Evolutionary conservation across 2,113 vertebrate genomes (phyloP), one percentile per base, ranked within the genome.

Genomic region (Puffinus mauretanicus): DNA sequence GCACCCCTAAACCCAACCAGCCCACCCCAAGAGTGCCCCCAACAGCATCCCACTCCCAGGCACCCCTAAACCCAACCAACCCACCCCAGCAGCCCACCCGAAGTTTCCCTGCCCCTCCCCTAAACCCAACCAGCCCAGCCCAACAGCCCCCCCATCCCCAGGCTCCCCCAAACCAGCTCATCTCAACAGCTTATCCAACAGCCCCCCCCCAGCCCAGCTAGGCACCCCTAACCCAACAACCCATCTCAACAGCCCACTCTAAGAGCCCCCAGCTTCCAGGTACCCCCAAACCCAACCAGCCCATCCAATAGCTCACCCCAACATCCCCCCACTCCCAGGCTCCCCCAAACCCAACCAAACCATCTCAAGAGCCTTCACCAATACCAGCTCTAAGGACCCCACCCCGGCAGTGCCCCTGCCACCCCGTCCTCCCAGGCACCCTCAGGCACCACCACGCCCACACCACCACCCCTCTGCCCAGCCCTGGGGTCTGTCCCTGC

Each of bases 341-440:
- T 9, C 15, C 16, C 25, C 16, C 12, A 25, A 1, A 3, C 20
- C 13, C 16, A 75, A n/a, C 6, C 32, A 77, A 51, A 6, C 11
- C 34, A 47, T n/a, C 34, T 58, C 32, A 67, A 78, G 30, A 80
- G 11, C 36, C 21, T 75, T 82, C 42, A 79, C 34, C 13, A 61
- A 8, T 15, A 25, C 24, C 4, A 36, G 9, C n/a, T 42, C 38
- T 13, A 20, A 51, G 20, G 26, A 70, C 7, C 20, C 11, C 24
- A 47, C 10, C 7, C 42, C 0, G 0, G 10, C 51, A 90, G 22
- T 40, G 26, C 7, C 5, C 34, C 22, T 4, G 2, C 42, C 60
- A 15, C 22, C 38, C 17, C 25, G 6, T 24, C 26, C 16, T 62
- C 30, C 49, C 17, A 24, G 20, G 13, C 30, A 72, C 7, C 34